These are phyloP conservation scores for Endomychus coccineus DNA, from an alignment of 2,888 invertebrate genomes.

Conservation along the genomic window DNA sequence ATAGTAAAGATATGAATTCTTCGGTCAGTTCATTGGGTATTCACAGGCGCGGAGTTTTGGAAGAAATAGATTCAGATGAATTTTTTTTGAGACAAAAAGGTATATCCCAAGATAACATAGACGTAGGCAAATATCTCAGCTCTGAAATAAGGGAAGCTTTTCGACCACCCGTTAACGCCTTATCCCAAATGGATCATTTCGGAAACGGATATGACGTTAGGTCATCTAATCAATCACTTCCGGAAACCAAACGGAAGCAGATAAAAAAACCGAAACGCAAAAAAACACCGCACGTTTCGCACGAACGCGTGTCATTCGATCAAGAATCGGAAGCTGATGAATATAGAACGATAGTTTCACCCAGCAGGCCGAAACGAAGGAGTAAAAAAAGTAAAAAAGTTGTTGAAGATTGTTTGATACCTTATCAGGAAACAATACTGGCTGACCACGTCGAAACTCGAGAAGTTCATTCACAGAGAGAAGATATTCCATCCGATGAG, in stretches of 20 bases:
- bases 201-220: conserved; percentile 25
- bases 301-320: conserved; percentile 36
- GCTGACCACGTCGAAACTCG: conserved; percentile 19
- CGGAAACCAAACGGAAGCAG: conserved; percentile 50
- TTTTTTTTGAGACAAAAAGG: conserved; percentile 78
- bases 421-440: conserved; percentile 39
- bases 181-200: conserved; percentile 50
- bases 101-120: conserved; percentile 74
- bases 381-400: conserved; percentile 39
- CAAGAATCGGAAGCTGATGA: conserved; percentile 34
- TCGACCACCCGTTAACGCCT: conserved; percentile 55
- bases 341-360: no score
- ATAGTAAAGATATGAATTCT: conserved; percentile 50
- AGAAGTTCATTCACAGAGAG: conserved; percentile 22
- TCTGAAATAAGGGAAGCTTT: conserved; percentile 76
- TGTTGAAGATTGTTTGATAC: conserved; percentile 35
- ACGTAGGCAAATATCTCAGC: conserved; percentile 68
- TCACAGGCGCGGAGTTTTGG: conserved; percentile 60
- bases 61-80: conserved; percentile 82
- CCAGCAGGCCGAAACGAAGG: conserved; percentile 51
- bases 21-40: conserved; percentile 53
- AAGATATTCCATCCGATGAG: conserved; percentile 44
- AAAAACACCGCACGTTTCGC: conserved; percentile 41
- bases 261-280: conserved; percentile 41
- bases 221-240: conserved; percentile 32